phyloP scores from a whole-genome alignment of 2,797 vertebrate genomes.

The Urocyon cinereoargenteus region DNA sequence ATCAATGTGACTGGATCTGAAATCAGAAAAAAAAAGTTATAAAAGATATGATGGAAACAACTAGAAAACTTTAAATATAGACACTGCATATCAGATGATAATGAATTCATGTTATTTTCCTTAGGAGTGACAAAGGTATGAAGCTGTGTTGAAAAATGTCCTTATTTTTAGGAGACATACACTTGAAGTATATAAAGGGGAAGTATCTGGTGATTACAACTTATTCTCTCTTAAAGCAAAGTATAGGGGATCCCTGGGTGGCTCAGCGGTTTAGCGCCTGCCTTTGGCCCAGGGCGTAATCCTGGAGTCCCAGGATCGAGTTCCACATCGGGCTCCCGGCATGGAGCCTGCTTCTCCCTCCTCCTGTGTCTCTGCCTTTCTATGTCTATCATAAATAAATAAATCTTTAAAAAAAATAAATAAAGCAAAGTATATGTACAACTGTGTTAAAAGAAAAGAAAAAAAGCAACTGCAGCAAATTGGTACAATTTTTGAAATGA shows the following conservation, averaged over 20 bases:
- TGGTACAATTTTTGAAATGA: neutral
- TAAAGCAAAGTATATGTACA: too few relatives aligned
- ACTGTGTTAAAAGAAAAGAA: neutral
- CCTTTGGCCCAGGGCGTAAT: too few relatives aligned
- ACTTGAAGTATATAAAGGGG: neutral
- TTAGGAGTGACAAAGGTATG: neutral
- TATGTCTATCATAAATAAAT: too few relatives aligned
- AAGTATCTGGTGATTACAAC: neutral
- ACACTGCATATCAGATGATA: neutral
- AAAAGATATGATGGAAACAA: neutral
- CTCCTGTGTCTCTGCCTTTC: too few relatives aligned
- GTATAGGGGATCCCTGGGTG: too few relatives aligned
- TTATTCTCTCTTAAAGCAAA: constrained; percentile 30
- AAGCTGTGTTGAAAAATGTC: neutral
- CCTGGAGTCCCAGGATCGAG: too few relatives aligned
- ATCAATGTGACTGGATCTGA: neutral
- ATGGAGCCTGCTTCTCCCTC: too few relatives aligned
- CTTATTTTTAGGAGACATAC: neutral
- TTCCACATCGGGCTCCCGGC: too few relatives aligned
- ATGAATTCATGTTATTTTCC: constrained; percentile 14
- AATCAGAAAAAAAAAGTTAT: neutral
- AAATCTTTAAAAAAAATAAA: too few relatives aligned
- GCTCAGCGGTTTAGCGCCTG: too few relatives aligned
- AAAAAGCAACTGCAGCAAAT: constrained; percentile 13
- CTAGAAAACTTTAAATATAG: constrained; percentile 32